Conservation (phyloP, 2,888 invertebrate genomes). For the Plebejus melissa region DNA sequence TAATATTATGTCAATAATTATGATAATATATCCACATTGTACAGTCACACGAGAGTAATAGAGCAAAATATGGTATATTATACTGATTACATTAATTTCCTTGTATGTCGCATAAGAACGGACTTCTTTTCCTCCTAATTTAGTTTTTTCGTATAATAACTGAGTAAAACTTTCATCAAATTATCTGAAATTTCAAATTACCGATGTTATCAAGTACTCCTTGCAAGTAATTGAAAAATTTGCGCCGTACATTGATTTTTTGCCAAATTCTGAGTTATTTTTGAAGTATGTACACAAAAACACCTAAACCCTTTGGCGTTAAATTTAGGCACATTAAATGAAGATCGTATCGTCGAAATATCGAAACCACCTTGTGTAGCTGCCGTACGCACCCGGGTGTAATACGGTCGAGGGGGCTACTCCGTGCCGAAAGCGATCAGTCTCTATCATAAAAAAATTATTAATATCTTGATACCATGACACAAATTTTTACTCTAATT, state of each 20-base stretch:
- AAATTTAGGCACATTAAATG: slow-evolving; percentile 31
- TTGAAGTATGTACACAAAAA: slow-evolving; percentile 23
- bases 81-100: no score
- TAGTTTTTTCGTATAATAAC: not conserved
- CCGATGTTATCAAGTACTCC: slow-evolving; percentile 1
- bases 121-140: not conserved
- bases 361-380: slow-evolving; percentile 49
- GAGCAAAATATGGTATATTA: no score
- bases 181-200: not conserved
- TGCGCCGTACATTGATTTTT: slow-evolving; percentile 12
- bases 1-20: no score
- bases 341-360: slow-evolving; percentile 39
- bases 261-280: slow-evolving; percentile 12
- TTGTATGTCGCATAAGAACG: not conserved
- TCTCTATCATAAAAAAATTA: not conserved
- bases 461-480: not conserved
- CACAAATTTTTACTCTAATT: not conserved
- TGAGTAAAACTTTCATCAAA: not conserved
- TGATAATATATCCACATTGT: no score
- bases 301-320: slow-evolving; percentile 1
- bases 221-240: slow-evolving; percentile 16
- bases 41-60: no score
- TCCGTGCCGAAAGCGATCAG: not conserved
- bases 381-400: slow-evolving; percentile 70
- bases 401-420: slow-evolving; percentile 51